Evolutionary conservation across 2,797 vertebrate genomes (phyloP), one percentile per base, ranked within the genome.

Genomic region (Loris lydekkerianus): DNA sequence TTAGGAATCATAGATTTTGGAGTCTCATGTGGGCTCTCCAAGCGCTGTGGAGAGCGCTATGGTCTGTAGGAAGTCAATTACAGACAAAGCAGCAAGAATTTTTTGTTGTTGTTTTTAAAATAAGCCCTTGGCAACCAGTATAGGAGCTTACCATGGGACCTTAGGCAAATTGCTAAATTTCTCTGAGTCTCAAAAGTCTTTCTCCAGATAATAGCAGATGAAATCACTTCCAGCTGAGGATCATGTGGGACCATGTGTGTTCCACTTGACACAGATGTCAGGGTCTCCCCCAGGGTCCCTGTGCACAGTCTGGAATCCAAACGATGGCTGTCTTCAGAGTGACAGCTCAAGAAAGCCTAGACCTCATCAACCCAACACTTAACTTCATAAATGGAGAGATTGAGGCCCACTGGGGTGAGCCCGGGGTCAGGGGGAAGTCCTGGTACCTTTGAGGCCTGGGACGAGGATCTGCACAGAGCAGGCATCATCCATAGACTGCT

Each of bases 401-500:
- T 3, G 27, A 83, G 78, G 46, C 49, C 3, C 43, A 2, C 0
- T 0, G 0, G 21, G 1, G 46, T 2, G 15, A 43, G 25, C 10
- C 25, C 31, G 2, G 27, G 29, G 43, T 37, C 58, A 11, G n/a
- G 60, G 43, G n/a, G 29, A 6, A 10, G 23, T 27, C 3, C 17
- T 3, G 2, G 60, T 99, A 99, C 99, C 99, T 99, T 99, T 99
- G 93, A 99, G 99, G 98, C 99, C 99, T 0, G 99, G 99, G 93
- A 99, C 99, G 31, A 99, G 99, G 97, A 99, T 99, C 97, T 99
- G 99, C 97, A 99, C 98, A 15, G 99, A 99, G 98, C 99, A 99
- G 93, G 99, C 98, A 25, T 99, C 99, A 2, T 99, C 99, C 93
- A 98, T 91, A 77, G 99, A 98, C 75, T 99, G 99, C 98, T 99